phyloP scores from a whole-genome alignment of 2,888 invertebrate genomes.

The Archips crataeganus region DNA sequence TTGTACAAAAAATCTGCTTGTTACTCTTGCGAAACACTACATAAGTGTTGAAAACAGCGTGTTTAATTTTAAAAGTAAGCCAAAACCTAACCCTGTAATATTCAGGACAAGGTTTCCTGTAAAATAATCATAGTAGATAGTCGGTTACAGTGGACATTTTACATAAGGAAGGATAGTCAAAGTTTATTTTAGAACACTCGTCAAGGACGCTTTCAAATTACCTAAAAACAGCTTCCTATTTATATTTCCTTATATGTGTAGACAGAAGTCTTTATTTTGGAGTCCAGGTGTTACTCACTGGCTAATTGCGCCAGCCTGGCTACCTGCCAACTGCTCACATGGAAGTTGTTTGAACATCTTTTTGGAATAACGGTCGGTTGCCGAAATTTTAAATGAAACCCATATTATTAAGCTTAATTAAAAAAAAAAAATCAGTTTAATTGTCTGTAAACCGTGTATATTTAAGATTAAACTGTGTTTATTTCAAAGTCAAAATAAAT shows the following conservation, averaged over 20 bases:
- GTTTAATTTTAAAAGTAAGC: no score
- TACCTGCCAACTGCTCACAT: slow-evolving; percentile 27
- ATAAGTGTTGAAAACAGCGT: background rate
- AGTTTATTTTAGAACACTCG: background rate
- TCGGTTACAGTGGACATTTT: no score
- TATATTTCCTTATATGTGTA: slow-evolving; percentile 27
- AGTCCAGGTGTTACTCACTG: slow-evolving; percentile 30
- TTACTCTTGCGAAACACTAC: background rate
- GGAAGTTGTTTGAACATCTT: slow-evolving; percentile 12
- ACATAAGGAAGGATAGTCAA: background rate
- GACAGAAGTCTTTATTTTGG: slow-evolving; percentile 10
- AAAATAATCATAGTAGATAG: background rate
- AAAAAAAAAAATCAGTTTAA: no score
- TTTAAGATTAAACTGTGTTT: background rate
- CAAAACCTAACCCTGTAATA: no score
- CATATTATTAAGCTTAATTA: no score
- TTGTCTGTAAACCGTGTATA: no score
- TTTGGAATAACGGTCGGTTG: slow-evolving; percentile 8
- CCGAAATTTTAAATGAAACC: background rate
- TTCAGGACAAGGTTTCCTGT: background rate
- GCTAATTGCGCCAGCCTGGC: slow-evolving; percentile 32
- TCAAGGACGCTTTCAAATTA: background rate
- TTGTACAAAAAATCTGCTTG: background rate
- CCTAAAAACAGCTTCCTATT: background rate
- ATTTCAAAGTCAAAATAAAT: background rate